These are phyloP conservation scores for Phylloscopus trochilus DNA, from an alignment of 2,113 vertebrate genomes.

Conservation along the genomic window DNA sequence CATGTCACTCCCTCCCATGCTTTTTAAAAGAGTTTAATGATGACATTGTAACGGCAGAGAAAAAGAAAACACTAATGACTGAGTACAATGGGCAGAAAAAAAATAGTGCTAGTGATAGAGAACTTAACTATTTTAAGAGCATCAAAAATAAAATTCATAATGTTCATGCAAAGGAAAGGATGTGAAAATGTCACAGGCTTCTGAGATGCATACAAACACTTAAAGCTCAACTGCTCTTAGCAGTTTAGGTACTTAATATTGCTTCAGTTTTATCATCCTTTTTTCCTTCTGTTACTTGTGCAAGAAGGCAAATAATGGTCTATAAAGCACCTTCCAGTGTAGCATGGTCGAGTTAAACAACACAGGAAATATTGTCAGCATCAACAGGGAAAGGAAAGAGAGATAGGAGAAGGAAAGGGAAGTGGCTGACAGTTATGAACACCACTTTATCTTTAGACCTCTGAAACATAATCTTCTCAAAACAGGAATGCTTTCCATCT, in stretches of 20 bases:
- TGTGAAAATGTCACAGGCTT: neutral
- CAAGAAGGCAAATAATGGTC: neutral
- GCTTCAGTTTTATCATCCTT: neutral
- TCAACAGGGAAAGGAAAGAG: neutral
- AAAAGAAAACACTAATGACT: neutral
- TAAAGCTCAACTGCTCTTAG: neutral
- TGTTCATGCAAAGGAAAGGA: neutral
- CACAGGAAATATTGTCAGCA: neutral
- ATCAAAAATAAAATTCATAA: neutral
- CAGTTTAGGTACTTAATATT: neutral
- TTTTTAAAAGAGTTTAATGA: neutral
- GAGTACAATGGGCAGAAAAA: neutral
- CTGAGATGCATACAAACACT: neutral
- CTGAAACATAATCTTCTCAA: neutral
- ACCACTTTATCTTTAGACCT: neutral
- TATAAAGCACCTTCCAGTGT: neutral
- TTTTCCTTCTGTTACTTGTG: neutral
- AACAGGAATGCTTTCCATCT: neutral
- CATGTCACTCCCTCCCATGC: neutral
- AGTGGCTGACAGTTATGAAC: neutral
- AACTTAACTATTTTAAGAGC: neutral
- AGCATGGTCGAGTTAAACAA: neutral
- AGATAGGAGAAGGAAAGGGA: neutral
- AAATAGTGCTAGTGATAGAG: neutral
- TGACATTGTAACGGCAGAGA: neutral